Base-by-base conservation (phyloP, 2,113 vertebrate species). In the Atractosteus spatula region DNA sequence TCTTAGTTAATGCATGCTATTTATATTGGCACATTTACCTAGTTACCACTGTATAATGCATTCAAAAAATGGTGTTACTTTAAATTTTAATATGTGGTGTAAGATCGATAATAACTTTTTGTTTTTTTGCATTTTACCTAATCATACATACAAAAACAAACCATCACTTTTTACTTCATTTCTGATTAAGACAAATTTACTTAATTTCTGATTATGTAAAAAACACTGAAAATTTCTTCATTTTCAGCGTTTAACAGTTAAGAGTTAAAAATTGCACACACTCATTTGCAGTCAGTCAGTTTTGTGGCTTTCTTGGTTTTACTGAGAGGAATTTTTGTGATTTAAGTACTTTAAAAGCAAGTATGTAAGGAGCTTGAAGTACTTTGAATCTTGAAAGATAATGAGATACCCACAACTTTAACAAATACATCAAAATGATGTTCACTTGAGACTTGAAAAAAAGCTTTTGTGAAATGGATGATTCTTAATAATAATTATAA, bases 401-500 rank as follows among this genome's bases (percentile, higher is more conserved):
- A 62, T 42, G 12, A 16, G 43, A 62, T 45, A 29, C 29, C 29
- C 29, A 10, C 8, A 55, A n/a, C 13, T 51, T 17, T 13, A 7
- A n/a, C 14, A 54, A 62, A 63, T 56, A 65, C 54, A 16, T 65
- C 62, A 66, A 66, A 29, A 72, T 62, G 11, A 59, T 62, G 44
- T 62, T 54, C 62, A 41, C 51, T 68, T 55, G n/a, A 51, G 44
- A 54, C 6, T 51, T 51, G 5, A 5, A 51, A 10, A 7, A 51
- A 5, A 51, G 10, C 47, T 51, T 10, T 51, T 10, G 10, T 51
- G 47, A 51, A 51, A 51, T 5, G 47, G 10, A 51, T 51, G 5
- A 10, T 51, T 7, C 47, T 51, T 51, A 10, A 8, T 4, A 51
- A 51, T 51, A 51, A 51, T 59, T 59, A 5, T 59, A 12, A 59